A percentile compares a stretch with the other conserved stretches of the same genome.
Evolutionary conservation across 2,797 vertebrate species (phyloP).

Genomic region (Notolabrus celidotus): DNA sequence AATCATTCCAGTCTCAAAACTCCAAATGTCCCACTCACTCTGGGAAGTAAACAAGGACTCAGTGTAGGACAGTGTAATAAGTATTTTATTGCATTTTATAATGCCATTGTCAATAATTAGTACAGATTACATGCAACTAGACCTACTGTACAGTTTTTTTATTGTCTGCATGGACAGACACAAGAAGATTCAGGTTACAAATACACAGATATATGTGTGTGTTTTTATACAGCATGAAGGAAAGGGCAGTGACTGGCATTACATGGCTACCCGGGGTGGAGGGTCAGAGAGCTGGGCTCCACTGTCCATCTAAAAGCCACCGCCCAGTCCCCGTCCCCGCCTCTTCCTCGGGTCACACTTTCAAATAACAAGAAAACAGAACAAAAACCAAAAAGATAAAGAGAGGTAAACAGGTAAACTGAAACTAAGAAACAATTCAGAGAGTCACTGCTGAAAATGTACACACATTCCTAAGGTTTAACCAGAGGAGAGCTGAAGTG

Average conservation of each 20-base stretch:
- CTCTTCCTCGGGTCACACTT: slow-evolving; percentile 85
- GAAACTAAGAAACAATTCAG: slow-evolving; percentile 80
- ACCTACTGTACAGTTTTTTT: slow-evolving; percentile 94
- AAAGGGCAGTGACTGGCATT: slow-evolving; percentile 87
- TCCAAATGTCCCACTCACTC: not conserved
- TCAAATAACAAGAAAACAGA: slow-evolving; percentile 80
- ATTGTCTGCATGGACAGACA: slow-evolving; percentile 93
- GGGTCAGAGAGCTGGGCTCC: slow-evolving; percentile 77
- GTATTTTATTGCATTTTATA: slow-evolving; percentile 96
- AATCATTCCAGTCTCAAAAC: not conserved
- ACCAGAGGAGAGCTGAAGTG: slow-evolving; percentile 89
- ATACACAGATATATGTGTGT: slow-evolving; percentile 92
- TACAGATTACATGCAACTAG: slow-evolving; percentile 95
- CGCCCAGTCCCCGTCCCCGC: slow-evolving; percentile 78
- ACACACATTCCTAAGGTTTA: slow-evolving; percentile 91
- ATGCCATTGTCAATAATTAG: slow-evolving; percentile 95
- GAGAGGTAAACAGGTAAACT: slow-evolving; percentile 81
- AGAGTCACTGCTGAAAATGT: slow-evolving; percentile 92
- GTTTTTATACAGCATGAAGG: slow-evolving; percentile 90
- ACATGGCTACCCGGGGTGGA: slow-evolving; percentile 85
- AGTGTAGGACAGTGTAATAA: slow-evolving; percentile 88
- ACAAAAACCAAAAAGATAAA: slow-evolving; percentile 78
- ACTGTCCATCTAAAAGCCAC: slow-evolving; percentile 78
- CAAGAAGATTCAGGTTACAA: slow-evolving; percentile 91
- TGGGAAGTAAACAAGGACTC: slow-evolving; percentile 49